Evolutionary conservation across 2,888 invertebrate genomes (phyloP), one percentile per base, ranked within the genome.

Genomic region (Criorhina ranunculi): DNA sequence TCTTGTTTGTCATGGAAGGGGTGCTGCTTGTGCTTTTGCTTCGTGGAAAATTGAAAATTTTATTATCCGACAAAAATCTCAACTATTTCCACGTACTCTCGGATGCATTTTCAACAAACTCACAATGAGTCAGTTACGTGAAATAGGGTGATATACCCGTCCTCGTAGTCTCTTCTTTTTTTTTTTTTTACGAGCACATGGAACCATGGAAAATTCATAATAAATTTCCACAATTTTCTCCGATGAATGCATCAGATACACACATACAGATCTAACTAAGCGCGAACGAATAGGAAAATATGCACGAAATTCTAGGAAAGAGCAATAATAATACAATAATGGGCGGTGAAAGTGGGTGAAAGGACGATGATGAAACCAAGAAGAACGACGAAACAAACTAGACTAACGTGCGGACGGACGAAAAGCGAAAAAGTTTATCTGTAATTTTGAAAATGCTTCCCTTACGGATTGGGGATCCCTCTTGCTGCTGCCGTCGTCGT

Each of bases 141-240:
- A 60, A 75, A 55, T 40, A 44, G 49, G 57, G 75, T 75, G 72
- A 72, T 64, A 62, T n/a, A n/a, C n/a, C 37, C 57, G 49, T 33
- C 31, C 40, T 35, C 33, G 46, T 60, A 35, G 53, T 73, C 55
- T 60, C 35, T 59, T 53, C 44, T 31, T 44, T 57, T 44, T n/a
- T 46, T 15, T 59, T 15, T 15, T 35, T 40, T 55, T 60, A 1
- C 24, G 1, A 24, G 24, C 4, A 55, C 70, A 78, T 78, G 79
- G 60, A 85, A 85, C 69, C 80, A 80, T 85, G 75, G 59, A 66
- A 85, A 80, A 76, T 85, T 85, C 75, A 85, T 80, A 80, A 66
- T 60, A 80, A 51, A 75, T 75, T 66, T 79, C 35, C 31, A 67
- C 69, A 62, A 46, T 49, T 73, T 83, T 78, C 24, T 44, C 12